These are phyloP conservation scores for Bombylius major DNA, from an alignment of 2,888 invertebrate genomes.

Conservation along the genomic window DNA sequence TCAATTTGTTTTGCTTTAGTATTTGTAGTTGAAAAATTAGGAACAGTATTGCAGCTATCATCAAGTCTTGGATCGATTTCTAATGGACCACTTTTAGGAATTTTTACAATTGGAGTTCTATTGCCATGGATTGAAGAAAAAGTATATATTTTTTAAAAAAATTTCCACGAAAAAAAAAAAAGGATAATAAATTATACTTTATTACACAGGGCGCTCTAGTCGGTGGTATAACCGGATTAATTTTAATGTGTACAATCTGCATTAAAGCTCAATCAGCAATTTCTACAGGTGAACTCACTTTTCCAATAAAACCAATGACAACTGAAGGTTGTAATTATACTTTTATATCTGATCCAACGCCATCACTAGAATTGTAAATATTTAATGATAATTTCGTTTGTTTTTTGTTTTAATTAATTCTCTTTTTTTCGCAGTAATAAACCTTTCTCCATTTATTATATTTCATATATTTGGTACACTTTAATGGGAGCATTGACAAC, in stretches of 20 bases:
- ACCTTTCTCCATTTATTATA: conserved; percentile 44
- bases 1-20: conserved; percentile 48
- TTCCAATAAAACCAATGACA: conserved; percentile 39
- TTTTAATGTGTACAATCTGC: conserved; percentile 42
- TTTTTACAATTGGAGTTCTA: conserved; percentile 55
- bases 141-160: conserved; percentile 28
- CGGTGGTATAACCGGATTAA: conserved; percentile 40
- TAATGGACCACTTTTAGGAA: conserved; percentile 52
- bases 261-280: conserved; percentile 42
- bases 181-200: background rate
- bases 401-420: conserved; percentile 4
- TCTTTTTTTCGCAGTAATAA: conserved; percentile 20
- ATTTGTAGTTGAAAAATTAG: conserved; percentile 51
- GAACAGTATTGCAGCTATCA: conserved; percentile 56
- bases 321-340: conserved; percentile 42
- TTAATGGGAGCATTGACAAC: conserved; percentile 45
- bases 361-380: conserved; percentile 7
- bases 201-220: conserved; percentile 40
- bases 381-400: background rate
- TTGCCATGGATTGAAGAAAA: conserved; percentile 52
- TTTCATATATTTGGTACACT: conserved; percentile 72
- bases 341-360: conserved; percentile 25
- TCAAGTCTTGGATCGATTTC: conserved; percentile 51
- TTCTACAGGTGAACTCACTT: conserved; percentile 37
- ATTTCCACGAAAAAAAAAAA: background rate